Percentiles rank a stretch among this genome's conserved stretches.
These are phyloP conservation scores for Parambassis ranga DNA, from an alignment of 2,797 vertebrate genomes.

Conservation along the genomic window DNA sequence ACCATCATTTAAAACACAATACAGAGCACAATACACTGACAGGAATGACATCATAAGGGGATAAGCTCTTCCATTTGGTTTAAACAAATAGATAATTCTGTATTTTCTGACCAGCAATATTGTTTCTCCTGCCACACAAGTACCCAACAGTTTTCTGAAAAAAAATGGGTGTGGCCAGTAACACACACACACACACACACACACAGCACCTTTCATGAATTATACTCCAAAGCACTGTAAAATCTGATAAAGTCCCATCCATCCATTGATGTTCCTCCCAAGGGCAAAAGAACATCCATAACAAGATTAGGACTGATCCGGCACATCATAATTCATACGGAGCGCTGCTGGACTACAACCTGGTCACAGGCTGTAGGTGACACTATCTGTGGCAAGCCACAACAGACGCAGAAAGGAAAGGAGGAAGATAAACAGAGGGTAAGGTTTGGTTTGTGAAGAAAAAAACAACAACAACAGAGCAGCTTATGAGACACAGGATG, in stretches of 20 bases:
- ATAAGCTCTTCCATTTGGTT: too few species aligned
- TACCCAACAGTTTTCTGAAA: too few species aligned
- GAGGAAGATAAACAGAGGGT: conserved; percentile 13
- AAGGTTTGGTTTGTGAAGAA: background rate
- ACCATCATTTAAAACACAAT: too few species aligned
- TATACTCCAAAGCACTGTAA: conserved; percentile 67
- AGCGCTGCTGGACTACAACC: conserved; percentile 60
- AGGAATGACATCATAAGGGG: too few species aligned
- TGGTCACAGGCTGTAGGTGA: conserved; percentile 67
- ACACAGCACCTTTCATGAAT: conserved; percentile 68
- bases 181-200: conserved; percentile 24
- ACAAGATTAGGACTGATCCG: conserved; percentile 80
- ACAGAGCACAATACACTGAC: too few species aligned
- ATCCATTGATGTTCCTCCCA: conserved; percentile 71
- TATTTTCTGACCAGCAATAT: too few species aligned
- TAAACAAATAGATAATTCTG: too few species aligned
- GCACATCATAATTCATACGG: conserved; percentile 77
- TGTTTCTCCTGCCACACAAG: too few species aligned
- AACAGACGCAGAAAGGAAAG: background rate
- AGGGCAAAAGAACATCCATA: conserved; percentile 80
- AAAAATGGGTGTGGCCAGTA: conserved; percentile 14
- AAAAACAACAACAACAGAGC: too few species aligned
- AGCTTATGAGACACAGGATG: background rate
- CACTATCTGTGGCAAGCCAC: conserved; percentile 61
- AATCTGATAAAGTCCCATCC: conserved; percentile 79